phyloP scores from a whole-genome alignment of 1,140 invertebrate genomes.

The Camponotus floridanus region DNA sequence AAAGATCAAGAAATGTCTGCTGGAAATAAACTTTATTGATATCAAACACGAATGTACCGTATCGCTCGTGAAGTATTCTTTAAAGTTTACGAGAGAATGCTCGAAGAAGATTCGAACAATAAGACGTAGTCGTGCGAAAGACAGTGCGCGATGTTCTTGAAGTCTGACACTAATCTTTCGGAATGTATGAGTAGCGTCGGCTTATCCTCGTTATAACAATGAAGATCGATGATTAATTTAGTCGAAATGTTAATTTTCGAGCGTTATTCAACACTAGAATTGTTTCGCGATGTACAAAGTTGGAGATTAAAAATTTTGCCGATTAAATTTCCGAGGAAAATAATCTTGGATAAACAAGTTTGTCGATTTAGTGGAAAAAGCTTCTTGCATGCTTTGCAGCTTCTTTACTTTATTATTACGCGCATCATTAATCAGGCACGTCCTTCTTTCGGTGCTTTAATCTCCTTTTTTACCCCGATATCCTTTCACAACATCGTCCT shows the following conservation, averaged over 20 bases:
- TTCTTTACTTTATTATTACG: slow-evolving; percentile 23
- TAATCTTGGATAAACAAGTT: neutral
- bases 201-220: neutral
- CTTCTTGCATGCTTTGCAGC: neutral
- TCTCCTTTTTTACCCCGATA: neutral
- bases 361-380: neutral
- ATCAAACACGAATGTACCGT: neutral
- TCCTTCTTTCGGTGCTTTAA: neutral
- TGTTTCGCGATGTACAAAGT: neutral
- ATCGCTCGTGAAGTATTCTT: slow-evolving; percentile 3
- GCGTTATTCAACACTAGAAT: neutral
- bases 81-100: slow-evolving; percentile 3
- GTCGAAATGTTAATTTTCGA: neutral
- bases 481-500: neutral
- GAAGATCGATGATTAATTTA: slow-evolving; percentile 11
- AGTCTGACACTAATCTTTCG: neutral
- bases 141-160: slow-evolving; percentile 16
- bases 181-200: neutral
- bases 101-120: slow-evolving; percentile 41
- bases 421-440: neutral
- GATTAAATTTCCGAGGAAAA: slow-evolving; percentile 20
- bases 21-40: neutral
- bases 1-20: neutral
- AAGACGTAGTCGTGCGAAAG: slow-evolving; percentile 40
- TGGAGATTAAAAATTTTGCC: neutral